Conservation (phyloP, 2,888 invertebrate species). For the Eulithis prunata region DNA sequence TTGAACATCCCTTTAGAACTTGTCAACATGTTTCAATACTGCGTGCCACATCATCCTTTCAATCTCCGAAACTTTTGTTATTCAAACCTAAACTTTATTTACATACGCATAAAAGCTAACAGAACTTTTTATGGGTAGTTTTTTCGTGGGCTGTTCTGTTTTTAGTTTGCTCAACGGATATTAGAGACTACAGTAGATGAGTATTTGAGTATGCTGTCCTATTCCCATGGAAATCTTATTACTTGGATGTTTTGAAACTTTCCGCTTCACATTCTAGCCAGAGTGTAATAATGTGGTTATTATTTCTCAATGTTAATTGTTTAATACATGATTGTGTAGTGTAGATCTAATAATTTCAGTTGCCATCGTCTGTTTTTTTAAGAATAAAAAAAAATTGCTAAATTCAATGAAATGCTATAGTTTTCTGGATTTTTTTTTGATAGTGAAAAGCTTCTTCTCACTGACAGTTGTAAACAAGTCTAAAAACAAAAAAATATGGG, state of each 20-base stretch:
- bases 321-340: no score
- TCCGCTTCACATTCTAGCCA: neutral
- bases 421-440: no score
- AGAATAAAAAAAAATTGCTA: no score
- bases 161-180: slow-evolving; percentile 49
- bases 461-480: neutral
- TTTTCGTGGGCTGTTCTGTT: slow-evolving; percentile 24
- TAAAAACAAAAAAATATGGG: neutral
- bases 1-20: slow-evolving; percentile 71
- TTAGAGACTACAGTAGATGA: slow-evolving; percentile 41
- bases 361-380: no score
- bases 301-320: no score
- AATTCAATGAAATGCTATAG: no score
- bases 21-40: slow-evolving; percentile 76
- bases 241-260: slow-evolving; percentile 34
- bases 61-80: neutral
- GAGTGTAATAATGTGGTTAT: neutral
- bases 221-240: slow-evolving; percentile 47
- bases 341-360: no score
- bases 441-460: no score
- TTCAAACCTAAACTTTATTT: slow-evolving; percentile 17
- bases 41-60: slow-evolving; percentile 24
- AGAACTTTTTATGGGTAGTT: slow-evolving; percentile 9
- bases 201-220: slow-evolving; percentile 44
- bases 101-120: neutral